phyloP scores from a whole-genome alignment of 1,140 invertebrate species.

The Luehdorfia chinensis region DNA sequence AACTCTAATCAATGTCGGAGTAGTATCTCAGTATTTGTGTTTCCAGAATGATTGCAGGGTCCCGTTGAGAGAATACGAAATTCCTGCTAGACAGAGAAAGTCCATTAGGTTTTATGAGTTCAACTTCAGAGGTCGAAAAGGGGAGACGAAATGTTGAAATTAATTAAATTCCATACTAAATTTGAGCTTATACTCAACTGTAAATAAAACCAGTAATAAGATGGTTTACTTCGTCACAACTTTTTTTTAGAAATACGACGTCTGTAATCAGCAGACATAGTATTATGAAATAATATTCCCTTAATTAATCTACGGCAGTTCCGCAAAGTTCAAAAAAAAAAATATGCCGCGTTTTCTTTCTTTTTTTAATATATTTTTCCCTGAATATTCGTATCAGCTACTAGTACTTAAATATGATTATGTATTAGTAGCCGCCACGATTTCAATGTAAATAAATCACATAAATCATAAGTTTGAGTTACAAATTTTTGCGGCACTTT shows the following conservation, averaged over 20 bases:
- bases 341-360: no score
- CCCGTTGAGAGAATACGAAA: slow-evolving; percentile 52
- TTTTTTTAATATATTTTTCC: no score
- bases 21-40: slow-evolving; percentile 31
- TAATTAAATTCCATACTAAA: slow-evolving; percentile 60
- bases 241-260: neutral
- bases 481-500: no score
- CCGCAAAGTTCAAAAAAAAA: no score
- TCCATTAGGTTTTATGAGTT: slow-evolving; percentile 73
- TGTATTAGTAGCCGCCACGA: no score
- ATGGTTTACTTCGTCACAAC: neutral
- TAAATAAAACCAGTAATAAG: neutral
- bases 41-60: slow-evolving; percentile 48
- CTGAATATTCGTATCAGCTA: no score
- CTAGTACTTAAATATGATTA: no score
- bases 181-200: slow-evolving; percentile 10
- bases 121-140: slow-evolving; percentile 51
- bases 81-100: slow-evolving; percentile 67
- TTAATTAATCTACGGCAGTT: no score
- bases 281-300: no score
- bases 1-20: slow-evolving; percentile 2
- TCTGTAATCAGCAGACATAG: neutral
- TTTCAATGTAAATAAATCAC: no score
- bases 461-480: no score
- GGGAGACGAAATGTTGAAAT: slow-evolving; percentile 55